Evolutionary conservation across 2,888 invertebrate species (phyloP).

Genomic region (Gastrophysa polygoni): DNA sequence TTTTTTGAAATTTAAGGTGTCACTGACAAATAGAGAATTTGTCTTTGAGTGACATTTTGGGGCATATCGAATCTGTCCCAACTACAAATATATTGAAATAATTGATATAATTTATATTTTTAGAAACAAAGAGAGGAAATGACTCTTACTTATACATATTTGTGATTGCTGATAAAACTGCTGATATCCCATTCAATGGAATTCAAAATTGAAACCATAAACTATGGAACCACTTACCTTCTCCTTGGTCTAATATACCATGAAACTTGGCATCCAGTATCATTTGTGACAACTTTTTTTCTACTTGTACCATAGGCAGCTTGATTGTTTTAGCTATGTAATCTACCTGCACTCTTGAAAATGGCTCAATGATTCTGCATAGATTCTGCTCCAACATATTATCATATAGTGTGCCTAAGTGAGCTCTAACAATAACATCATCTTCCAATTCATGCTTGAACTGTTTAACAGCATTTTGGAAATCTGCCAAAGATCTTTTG

Average conservation of each 20-base stretch:
- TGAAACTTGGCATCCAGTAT: slow-evolving; percentile 97
- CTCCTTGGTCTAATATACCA: slow-evolving; percentile 98
- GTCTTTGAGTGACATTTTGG: too few species aligned
- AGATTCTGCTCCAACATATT: slow-evolving; percentile 99
- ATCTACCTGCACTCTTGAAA: slow-evolving; percentile 93
- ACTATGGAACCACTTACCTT: slow-evolving; percentile 61
- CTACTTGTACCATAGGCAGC: slow-evolving; percentile 88
- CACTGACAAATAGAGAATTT: too few species aligned
- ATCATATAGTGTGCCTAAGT: slow-evolving; percentile 95
- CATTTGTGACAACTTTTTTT: slow-evolving; percentile 99
- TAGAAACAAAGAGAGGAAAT: too few species aligned
- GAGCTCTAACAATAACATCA: slow-evolving; percentile 96
- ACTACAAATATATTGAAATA: too few species aligned
- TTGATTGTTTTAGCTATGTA: slow-evolving; percentile 92
- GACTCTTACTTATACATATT: too few species aligned
- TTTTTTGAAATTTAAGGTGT: too few species aligned
- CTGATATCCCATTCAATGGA: too few species aligned
- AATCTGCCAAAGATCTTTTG: slow-evolving; percentile 94
- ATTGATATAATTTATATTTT: too few species aligned
- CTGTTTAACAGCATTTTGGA: slow-evolving; percentile 85
- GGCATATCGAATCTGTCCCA: too few species aligned
- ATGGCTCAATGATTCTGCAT: slow-evolving; percentile 98
- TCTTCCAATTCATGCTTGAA: slow-evolving; percentile 90
- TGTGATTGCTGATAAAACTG: too few species aligned
- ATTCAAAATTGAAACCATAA: too few species aligned